Conservation (phyloP, 1,140 invertebrate species). For the Anthonomus grandis region DNA sequence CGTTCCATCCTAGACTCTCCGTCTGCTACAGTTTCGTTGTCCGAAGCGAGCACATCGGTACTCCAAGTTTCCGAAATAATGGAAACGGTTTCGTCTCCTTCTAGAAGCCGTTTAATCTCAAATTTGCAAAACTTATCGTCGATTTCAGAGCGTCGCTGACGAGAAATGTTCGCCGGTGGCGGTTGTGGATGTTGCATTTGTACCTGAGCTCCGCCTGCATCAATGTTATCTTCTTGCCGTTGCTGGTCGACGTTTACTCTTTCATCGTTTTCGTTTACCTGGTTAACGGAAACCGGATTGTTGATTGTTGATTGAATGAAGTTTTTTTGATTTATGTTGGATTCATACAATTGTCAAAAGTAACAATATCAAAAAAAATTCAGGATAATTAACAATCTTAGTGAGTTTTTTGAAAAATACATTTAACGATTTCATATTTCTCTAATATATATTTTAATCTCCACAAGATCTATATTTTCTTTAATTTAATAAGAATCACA, state of each 20-base stretch:
- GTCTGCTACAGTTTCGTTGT: constrained; percentile 83
- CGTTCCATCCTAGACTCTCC: constrained; percentile 48
- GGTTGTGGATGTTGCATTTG: constrained; percentile 1
- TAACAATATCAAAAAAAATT: no score
- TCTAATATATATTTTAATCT: no score
- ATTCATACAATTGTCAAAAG: no score
- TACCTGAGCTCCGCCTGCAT: constrained; percentile 50
- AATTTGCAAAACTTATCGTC: constrained; percentile 99
- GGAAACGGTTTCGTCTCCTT: constrained; percentile 89
- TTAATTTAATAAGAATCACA: no score
- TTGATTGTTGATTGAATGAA: background rate
- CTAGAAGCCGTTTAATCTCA: constrained; percentile 85
- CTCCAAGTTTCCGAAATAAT: constrained; percentile 97
- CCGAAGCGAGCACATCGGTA: constrained; percentile 92
- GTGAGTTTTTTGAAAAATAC: no score
- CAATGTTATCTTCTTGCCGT: constrained; percentile 51
- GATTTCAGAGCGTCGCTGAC: constrained; percentile 85
- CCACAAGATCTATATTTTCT: no score
- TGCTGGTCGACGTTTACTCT: constrained; percentile 50
- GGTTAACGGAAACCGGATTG: background rate
- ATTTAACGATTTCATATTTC: no score
- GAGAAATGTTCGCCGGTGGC: constrained; percentile 6
- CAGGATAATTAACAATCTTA: no score
- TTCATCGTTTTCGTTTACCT: constrained; percentile 75
- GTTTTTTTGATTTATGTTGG: background rate